Conservation (phyloP, 2,797 vertebrate species). For the Cynodonichthys magdalenae region DNA sequence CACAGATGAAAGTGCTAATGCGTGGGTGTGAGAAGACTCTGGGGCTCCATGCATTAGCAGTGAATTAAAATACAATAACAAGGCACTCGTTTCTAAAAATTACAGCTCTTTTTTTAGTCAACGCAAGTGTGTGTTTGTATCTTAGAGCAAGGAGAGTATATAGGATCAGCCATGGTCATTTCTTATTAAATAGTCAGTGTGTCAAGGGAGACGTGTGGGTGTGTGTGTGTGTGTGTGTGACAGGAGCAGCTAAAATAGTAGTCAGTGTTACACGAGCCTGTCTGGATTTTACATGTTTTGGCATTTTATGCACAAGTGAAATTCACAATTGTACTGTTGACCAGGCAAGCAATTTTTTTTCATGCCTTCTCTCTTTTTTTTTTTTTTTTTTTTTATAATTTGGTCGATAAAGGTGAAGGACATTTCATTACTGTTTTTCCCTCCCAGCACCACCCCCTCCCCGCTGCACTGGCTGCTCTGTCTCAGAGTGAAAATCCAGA, state of each 20-base stretch:
- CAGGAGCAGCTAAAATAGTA: conserved; percentile 31
- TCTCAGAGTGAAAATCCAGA: conserved; percentile 78
- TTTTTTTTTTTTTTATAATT: conserved; percentile 67
- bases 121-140: conserved; percentile 32
- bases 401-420: conserved; percentile 84
- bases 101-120: neutral
- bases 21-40: neutral
- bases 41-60: neutral
- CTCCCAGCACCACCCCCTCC: conserved; percentile 54
- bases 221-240: conserved; percentile 25
- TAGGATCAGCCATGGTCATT: conserved; percentile 70
- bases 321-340: conserved; percentile 53
- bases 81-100: conserved; percentile 10
- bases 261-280: conserved; percentile 27
- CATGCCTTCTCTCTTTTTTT: conserved; percentile 65
- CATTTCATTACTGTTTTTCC: conserved; percentile 74
- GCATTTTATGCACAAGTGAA: conserved; percentile 55
- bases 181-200: conserved; percentile 72
- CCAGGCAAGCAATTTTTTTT: conserved; percentile 72
- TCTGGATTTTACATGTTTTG: conserved; percentile 46
- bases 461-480: conserved; percentile 59
- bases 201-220: conserved; percentile 45
- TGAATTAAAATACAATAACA: conserved; percentile 1
- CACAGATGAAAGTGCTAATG: conserved; percentile 16
- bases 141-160: conserved; percentile 25